A percentile compares a stretch with the other conserved stretches of the same genome.
Evolutionary conservation across 2,113 vertebrate genomes (phyloP).

Genomic region (Ageneiosus marmoratus): DNA sequence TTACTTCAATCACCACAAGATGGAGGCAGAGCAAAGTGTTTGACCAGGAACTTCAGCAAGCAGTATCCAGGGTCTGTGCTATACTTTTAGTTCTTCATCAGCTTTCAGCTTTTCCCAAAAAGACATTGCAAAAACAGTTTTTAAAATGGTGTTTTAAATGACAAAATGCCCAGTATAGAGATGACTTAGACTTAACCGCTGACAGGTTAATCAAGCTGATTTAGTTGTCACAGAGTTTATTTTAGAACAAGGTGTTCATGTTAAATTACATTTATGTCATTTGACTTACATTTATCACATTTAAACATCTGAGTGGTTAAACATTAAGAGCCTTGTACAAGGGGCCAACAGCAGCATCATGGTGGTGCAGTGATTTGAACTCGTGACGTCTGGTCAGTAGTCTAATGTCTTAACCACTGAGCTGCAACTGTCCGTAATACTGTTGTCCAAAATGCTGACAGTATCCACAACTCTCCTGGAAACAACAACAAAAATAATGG

Average conservation of each 20-base stretch:
- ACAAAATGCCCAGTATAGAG: background rate
- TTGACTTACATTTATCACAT: no score
- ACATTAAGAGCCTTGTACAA: no score
- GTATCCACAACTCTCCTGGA: background rate
- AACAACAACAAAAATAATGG: background rate
- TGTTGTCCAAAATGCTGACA: background rate
- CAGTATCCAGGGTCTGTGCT: background rate
- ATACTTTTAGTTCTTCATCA: background rate
- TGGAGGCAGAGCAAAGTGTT: constrained; percentile 9
- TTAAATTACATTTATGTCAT: background rate
- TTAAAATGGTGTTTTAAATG: background rate
- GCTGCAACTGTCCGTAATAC: no score
- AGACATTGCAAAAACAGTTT: background rate
- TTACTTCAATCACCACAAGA: background rate
- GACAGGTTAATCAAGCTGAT: background rate
- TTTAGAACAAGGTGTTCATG: background rate
- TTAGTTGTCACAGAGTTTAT: background rate
- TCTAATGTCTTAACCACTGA: no score
- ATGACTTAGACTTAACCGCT: background rate
- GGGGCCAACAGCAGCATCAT: no score
- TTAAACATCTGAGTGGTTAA: no score
- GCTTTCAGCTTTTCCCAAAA: background rate
- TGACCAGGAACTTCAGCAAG: background rate
- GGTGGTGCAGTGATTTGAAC: no score
- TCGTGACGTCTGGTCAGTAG: no score